Evolutionary conservation across 2,113 vertebrate species (phyloP).

Genomic region (Paracyprichromis sp.): DNA sequence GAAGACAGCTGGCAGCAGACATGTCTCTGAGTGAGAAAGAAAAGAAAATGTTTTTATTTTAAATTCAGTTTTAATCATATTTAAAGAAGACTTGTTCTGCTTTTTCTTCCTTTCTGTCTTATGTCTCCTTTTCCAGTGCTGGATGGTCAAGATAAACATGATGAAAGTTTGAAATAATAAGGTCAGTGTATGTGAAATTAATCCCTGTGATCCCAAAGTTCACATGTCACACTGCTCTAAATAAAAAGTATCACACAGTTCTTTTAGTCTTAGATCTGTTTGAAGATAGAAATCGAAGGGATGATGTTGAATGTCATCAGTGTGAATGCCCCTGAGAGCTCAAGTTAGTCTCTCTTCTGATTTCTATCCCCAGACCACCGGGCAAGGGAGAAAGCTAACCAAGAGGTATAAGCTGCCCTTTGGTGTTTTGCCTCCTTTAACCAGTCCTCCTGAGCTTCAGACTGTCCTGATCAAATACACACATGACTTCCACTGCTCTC

Average conservation of each 20-base stretch:
- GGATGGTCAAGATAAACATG: not conserved
- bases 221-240: not conserved
- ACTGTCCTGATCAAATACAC: not conserved
- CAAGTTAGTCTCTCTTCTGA: not conserved
- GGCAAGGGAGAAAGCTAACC: not conserved
- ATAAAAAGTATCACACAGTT: not conserved
- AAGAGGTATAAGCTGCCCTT: not conserved
- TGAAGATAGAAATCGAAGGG: not conserved
- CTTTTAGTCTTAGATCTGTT: not conserved
- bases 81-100: not conserved
- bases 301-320: not conserved
- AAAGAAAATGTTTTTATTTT: rapidly evolving
- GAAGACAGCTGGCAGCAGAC: not conserved
- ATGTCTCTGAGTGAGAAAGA: not conserved
- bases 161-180: rapidly evolving
- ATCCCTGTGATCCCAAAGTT: not conserved
- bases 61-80: not conserved
- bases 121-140: not conserved
- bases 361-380: not conserved
- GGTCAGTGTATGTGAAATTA: not conserved
- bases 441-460: not conserved
- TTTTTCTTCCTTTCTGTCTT: not conserved
- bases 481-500: not conserved
- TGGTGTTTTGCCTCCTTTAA: not conserved
- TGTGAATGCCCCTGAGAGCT: not conserved